These are phyloP conservation scores for Aricia artaxerxes DNA, from an alignment of 2,888 invertebrate genomes.

Conservation along the genomic window DNA sequence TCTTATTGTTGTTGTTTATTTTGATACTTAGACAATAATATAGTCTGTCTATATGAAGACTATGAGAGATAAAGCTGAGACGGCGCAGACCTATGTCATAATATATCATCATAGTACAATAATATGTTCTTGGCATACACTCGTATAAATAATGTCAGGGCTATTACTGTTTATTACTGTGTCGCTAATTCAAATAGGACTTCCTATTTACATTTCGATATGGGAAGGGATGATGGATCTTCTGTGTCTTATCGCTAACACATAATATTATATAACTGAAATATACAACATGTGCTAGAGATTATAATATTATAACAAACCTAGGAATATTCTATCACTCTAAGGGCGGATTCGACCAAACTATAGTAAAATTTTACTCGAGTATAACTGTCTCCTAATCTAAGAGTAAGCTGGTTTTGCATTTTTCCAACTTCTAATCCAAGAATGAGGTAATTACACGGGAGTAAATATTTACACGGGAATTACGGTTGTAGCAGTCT, in stretches of 20 bases:
- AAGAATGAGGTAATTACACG: too few species aligned
- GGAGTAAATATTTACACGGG: too few species aligned
- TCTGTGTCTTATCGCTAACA: not conserved
- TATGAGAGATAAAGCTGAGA: not conserved
- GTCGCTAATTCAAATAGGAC: not conserved
- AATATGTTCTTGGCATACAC: constrained; percentile 2
- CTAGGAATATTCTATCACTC: too few species aligned
- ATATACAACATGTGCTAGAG: too few species aligned
- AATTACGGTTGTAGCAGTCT: too few species aligned
- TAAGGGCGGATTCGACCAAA: too few species aligned
- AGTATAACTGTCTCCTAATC: too few species aligned
- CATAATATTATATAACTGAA: too few species aligned
- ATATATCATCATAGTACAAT: not conserved
- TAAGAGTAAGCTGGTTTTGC: too few species aligned
- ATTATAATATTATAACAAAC: too few species aligned
- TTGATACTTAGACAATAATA: not conserved
- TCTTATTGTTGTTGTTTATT: not conserved
- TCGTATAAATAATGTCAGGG: constrained; percentile 5
- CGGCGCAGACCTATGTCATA: not conserved
- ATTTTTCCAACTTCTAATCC: too few species aligned
- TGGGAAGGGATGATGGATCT: not conserved
- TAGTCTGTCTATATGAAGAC: not conserved
- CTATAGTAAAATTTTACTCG: too few species aligned
- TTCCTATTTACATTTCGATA: not conserved
- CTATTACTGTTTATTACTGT: not conserved